Conservation (phyloP, 92 coral and sea anemone genomes). For the Virgularia gustaviana region DNA sequence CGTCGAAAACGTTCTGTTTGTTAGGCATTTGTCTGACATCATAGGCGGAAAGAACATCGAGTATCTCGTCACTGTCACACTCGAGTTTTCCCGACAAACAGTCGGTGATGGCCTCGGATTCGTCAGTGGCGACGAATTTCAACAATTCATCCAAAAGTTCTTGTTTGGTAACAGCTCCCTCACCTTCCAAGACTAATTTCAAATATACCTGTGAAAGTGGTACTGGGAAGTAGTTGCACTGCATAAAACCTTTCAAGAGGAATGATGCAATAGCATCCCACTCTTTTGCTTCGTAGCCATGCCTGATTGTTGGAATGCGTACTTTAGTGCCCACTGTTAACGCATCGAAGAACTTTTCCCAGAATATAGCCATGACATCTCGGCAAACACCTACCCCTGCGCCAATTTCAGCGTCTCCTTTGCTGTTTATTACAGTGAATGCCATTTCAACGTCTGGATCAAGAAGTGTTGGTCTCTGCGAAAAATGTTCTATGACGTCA, state of each 20-base stretch:
- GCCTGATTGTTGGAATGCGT: constrained; percentile 47
- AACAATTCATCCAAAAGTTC: not conserved
- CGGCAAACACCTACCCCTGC: constrained; percentile 26
- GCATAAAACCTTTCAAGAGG: constrained; percentile 34
- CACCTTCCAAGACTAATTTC: constrained; percentile 5
- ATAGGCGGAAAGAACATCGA: not conserved
- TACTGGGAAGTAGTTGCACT: constrained; percentile 35
- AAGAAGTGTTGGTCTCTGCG: not conserved
- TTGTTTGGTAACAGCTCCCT: not conserved
- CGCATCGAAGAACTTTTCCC: constrained; percentile 45
- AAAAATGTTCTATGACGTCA: constrained; percentile 6
- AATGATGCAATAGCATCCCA: constrained; percentile 47
- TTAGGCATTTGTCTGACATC: constrained; percentile 6
- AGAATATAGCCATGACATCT: constrained; percentile 39
- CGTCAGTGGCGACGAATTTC: constrained; percentile 9
- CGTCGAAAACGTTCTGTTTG: not conserved
- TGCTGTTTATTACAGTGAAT: constrained; percentile 9
- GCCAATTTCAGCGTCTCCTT: constrained; percentile 1
- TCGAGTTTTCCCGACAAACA: constrained; percentile 8
- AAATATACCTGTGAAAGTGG: constrained; percentile 39
- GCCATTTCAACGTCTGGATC: not conserved
- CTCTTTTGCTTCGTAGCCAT: constrained; percentile 37
- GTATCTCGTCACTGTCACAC: constrained; percentile 10
- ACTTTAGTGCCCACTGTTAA: constrained; percentile 42
- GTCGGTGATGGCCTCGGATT: constrained; percentile 1